phyloP scores from a whole-genome alignment of 2,888 invertebrate species.

The Unio pictorum region DNA sequence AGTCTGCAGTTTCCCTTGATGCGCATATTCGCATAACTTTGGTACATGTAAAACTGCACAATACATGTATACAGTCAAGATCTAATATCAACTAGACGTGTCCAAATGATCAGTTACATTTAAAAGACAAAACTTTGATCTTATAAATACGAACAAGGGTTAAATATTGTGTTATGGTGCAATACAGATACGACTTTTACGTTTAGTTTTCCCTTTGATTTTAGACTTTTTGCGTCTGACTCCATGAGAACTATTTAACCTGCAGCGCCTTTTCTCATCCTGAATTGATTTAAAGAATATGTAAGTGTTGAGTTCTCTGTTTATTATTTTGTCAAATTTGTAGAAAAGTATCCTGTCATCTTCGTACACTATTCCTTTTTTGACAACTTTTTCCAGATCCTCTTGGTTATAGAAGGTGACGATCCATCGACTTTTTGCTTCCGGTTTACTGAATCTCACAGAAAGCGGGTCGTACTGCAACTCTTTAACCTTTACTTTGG shows the following conservation, averaged over 20 bases:
- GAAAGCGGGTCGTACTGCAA: conserved; percentile 38
- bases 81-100: no score
- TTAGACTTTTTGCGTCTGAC: conserved; percentile 1
- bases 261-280: conserved; percentile 3
- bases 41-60: no score
- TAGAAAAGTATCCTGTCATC: conserved; percentile 34
- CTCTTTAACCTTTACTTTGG: conserved; percentile 17
- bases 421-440: conserved; percentile 35
- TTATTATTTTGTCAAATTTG: conserved; percentile 24
- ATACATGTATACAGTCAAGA: no score
- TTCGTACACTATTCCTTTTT: conserved; percentile 26
- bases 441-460: conserved; percentile 23
- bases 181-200: neutral
- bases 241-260: neutral
- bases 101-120: no score
- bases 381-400: conserved; percentile 25
- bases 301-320: conserved; percentile 12
- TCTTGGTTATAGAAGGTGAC: conserved; percentile 15
- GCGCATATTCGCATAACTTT: no score
- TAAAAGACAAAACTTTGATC: no score
- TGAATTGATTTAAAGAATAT: conserved; percentile 5
- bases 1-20: no score
- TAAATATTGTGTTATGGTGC: no score
- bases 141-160: no score
- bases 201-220: neutral